Conservation (phyloP, 2,113 vertebrate species). For the Cichladusa arquata region DNA sequence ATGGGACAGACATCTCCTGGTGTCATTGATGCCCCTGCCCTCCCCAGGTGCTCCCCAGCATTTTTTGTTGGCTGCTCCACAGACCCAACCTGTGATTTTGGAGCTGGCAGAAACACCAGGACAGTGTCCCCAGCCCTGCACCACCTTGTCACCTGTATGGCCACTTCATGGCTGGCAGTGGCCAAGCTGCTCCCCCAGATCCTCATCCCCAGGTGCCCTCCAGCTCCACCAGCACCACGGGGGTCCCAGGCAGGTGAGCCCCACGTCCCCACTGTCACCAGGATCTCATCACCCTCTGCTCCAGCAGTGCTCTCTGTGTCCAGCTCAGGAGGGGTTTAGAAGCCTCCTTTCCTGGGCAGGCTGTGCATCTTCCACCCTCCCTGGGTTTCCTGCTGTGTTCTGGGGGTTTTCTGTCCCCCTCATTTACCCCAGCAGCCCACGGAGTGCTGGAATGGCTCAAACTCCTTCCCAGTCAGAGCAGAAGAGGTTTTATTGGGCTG, state of each 20-base stretch:
- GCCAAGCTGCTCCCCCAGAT: rapidly evolving
- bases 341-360: not conserved
- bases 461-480: not conserved
- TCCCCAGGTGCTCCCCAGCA: rapidly evolving
- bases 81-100: not conserved
- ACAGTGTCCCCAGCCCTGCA: not conserved
- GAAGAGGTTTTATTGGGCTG: not conserved
- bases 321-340: not conserved
- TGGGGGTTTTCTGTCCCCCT: not conserved
- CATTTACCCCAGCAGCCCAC: rapidly evolving
- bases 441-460: rapidly evolving
- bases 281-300: not conserved
- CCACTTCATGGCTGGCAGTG: not conserved
- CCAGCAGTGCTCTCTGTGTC: rapidly evolving
- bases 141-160: not conserved
- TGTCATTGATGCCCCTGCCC: not conserved
- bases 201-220: rapidly evolving
- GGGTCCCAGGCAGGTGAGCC: not conserved
- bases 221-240: rapidly evolving
- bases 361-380: not conserved
- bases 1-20: not conserved
- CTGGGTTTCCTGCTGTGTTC: not conserved
- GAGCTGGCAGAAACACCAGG: not conserved
- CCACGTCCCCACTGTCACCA: rapidly evolving
- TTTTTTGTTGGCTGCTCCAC: rapidly evolving